Base-by-base conservation (phyloP, 2,888 invertebrate genomes). In the Patella caerulea region DNA sequence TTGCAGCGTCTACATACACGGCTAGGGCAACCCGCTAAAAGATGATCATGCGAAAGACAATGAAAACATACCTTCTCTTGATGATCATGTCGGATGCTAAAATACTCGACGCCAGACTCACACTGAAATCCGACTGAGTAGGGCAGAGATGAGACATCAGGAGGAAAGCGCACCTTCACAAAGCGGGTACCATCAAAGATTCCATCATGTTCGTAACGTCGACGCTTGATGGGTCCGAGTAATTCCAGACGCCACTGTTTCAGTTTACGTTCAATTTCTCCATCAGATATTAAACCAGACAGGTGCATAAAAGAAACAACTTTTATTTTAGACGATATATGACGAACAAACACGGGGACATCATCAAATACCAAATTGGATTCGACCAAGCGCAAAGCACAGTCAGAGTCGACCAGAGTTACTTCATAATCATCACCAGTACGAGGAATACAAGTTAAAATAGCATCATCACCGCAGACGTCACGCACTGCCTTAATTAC, bases 61-160 rank as follows among this genome's bases (percentile, higher is more conserved):
- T 65, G 14, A 24, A 24, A 65, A 9, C 65, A 65, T 24, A 65
- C 65, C 65, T 65, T 65, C 65, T 65, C 65, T 24, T 65, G 65
- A 0, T 65, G 65, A 24, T 65, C 65, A 9, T 65, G 65, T 2
- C 65, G 65, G 14, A 65, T 24, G 24, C 24, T 65, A 3, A 24
- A 65, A 4, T 19, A 65, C 11, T 65, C 65, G 9, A 65, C 65
- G 3, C 65, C 65, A 2, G 65, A 24, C 24, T 65, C 65, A 19
- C 12, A 24, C 65, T 65, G 65, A 15, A 65, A 65, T 3, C 65
- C 65, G 0, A 65, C 65, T 24, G 65, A 11, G 24, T 65, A 65
- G n/a, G 65, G 65, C 0, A 65, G 65, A 24, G 65, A 65, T 12
- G 65, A 19, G 9, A 65, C 65, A 65, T 19, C 19, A 11, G 24